A percentile compares a stretch with the other conserved stretches of the same genome.
Evolutionary conservation across 1,140 invertebrate species (phyloP).

Genomic region (Notospermus geniculatus): DNA sequence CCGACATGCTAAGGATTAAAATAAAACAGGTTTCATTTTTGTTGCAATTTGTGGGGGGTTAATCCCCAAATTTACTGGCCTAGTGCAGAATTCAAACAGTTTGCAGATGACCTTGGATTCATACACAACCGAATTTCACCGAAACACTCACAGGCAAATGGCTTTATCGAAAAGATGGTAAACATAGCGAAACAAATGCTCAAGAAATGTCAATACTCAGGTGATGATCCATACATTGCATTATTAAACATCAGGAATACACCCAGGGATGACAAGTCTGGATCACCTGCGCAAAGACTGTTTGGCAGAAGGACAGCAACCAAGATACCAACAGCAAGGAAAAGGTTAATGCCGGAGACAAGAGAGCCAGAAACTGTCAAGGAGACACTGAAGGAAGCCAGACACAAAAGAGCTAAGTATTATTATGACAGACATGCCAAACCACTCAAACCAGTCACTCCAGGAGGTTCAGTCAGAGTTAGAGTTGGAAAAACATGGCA

Average conservation of each 20-base stretch:
- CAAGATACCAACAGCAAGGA: neutral
- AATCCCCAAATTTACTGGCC: no score
- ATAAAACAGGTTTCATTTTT: no score
- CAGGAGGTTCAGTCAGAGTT: neutral
- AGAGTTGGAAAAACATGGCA: neutral
- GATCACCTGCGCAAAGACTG: constrained; percentile 1
- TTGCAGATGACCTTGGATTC: no score
- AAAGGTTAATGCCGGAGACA: no score
- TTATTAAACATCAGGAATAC: neutral
- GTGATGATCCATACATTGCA: neutral
- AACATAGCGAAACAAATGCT: neutral
- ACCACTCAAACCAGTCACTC: neutral
- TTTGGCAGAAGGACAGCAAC: neutral
- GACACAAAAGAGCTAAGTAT: neutral
- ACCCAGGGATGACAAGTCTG: neutral
- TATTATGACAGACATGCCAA: neutral
- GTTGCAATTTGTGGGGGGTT: no score
- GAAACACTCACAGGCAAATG: neutral
- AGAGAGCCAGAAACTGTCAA: no score
- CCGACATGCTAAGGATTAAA: no score
- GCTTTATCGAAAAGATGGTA: no score
- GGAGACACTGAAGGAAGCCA: no score
- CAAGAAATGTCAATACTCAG: no score
- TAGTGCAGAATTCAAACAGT: no score
- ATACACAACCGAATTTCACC: neutral